Percentiles rank a stretch among this genome's conserved stretches.
Conservation (phyloP, 1,140 invertebrate genomes). For the Tetragnatha versicolor region DNA sequence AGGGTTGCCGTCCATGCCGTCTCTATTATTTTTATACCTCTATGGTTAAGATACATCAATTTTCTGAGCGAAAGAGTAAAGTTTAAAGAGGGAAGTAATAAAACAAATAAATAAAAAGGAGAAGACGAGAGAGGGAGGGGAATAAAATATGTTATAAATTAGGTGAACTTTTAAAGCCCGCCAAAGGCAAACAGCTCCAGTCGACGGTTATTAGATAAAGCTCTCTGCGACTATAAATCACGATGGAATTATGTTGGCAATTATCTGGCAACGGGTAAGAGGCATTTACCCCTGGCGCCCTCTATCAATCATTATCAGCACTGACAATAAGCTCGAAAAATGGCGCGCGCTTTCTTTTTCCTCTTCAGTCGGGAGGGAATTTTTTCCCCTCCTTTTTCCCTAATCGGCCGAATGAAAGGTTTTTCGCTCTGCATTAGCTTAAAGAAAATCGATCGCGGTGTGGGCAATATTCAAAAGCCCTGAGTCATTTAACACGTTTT, state of each 20-base stretch:
- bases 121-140: background rate
- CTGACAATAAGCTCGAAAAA: slow-evolving; percentile 56
- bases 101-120: slow-evolving; percentile 37
- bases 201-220: slow-evolving; percentile 56
- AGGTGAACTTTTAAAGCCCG: slow-evolving; percentile 54
- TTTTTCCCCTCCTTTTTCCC: slow-evolving; percentile 14
- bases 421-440: slow-evolving; percentile 29
- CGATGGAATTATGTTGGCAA: slow-evolving; percentile 56
- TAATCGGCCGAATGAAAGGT: slow-evolving; percentile 47
- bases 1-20: no score
- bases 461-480: background rate
- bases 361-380: slow-evolving; percentile 9
- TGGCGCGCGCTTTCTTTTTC: slow-evolving; percentile 31
- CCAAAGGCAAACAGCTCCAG: slow-evolving; percentile 51
- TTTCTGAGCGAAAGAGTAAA: slow-evolving; percentile 48
- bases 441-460: slow-evolving; percentile 22
- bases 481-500: slow-evolving; percentile 21
- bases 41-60: slow-evolving; percentile 55
- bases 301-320: slow-evolving; percentile 57
- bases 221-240: slow-evolving; percentile 55
- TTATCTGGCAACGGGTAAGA: slow-evolving; percentile 56
- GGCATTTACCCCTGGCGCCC: slow-evolving; percentile 56
- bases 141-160: slow-evolving; percentile 56
- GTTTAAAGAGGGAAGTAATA: slow-evolving; percentile 41
- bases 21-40: no score